Evolutionary conservation across 2,113 vertebrate species (phyloP).

Genomic region (Protobothrops flavoviridis): DNA sequence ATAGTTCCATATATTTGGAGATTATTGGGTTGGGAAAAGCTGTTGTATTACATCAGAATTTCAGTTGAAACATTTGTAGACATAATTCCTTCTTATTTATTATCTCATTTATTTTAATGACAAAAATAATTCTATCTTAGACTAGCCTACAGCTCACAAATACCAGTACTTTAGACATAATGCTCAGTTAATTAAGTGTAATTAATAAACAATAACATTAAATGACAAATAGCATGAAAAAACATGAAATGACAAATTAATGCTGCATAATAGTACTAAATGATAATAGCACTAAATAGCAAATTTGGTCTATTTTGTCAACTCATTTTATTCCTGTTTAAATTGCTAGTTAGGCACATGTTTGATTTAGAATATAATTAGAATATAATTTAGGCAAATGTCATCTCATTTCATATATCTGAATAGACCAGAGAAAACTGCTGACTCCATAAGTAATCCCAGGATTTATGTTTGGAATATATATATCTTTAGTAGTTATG

Average conservation of each 20-base stretch:
- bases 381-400: neutral
- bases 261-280: neutral
- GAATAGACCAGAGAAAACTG: neutral
- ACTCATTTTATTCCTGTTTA: neutral
- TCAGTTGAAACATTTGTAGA: conserved; percentile 32
- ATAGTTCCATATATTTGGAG: neutral
- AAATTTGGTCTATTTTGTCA: neutral
- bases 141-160: neutral
- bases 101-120: conserved; percentile 31
- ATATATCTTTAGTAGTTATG: neutral
- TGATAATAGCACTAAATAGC: neutral
- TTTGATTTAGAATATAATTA: neutral
- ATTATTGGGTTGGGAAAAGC: neutral
- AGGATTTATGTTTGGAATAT: neutral
- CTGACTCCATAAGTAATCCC: neutral
- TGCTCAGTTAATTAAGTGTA: neutral
- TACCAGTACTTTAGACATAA: neutral
- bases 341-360: neutral
- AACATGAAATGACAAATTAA: neutral
- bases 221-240: neutral
- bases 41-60: neutral
- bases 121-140: conserved; percentile 34
- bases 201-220: neutral
- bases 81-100: conserved; percentile 39
- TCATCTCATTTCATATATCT: conserved; percentile 10